phyloP scores from a whole-genome alignment of 2,113 vertebrate genomes.

The Myotis brandtii region DNA sequence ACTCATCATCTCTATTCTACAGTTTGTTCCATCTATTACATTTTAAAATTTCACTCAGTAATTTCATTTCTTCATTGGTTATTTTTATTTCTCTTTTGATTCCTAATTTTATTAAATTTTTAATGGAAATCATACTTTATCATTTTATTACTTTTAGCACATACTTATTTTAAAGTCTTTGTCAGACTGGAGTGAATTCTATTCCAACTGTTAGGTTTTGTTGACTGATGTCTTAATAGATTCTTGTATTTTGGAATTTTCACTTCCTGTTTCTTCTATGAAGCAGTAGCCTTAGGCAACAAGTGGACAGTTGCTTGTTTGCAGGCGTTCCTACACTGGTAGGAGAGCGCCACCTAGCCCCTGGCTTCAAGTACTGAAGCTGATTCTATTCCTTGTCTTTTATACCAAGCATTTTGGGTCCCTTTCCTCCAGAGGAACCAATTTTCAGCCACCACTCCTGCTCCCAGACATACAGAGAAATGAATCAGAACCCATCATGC shows the following conservation, averaged over 20 bases:
- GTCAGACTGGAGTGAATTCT: background rate
- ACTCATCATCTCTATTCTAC: background rate
- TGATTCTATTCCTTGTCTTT: background rate
- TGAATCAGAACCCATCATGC: background rate
- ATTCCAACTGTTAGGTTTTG: background rate
- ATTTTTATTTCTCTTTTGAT: slow-evolving; percentile 36
- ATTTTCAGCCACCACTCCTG: background rate
- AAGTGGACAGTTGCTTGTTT: background rate
- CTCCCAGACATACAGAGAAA: background rate
- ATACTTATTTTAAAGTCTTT: background rate
- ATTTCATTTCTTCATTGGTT: slow-evolving; percentile 15
- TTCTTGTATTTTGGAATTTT: slow-evolving; percentile 9
- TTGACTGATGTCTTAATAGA: background rate
- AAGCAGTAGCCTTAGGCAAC: background rate
- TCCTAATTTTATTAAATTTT: slow-evolving; percentile 16
- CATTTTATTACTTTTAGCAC: background rate
- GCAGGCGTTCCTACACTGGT: background rate
- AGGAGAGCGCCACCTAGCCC: background rate
- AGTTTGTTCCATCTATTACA: background rate
- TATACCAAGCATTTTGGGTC: background rate
- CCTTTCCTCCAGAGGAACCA: background rate
- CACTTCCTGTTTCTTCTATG: background rate
- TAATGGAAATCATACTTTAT: background rate
- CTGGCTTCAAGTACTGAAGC: background rate
- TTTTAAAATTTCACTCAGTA: slow-evolving; percentile 17